Base-by-base conservation (phyloP, 1,140 invertebrate genomes). In the Stegodyphus mimosarum region DNA sequence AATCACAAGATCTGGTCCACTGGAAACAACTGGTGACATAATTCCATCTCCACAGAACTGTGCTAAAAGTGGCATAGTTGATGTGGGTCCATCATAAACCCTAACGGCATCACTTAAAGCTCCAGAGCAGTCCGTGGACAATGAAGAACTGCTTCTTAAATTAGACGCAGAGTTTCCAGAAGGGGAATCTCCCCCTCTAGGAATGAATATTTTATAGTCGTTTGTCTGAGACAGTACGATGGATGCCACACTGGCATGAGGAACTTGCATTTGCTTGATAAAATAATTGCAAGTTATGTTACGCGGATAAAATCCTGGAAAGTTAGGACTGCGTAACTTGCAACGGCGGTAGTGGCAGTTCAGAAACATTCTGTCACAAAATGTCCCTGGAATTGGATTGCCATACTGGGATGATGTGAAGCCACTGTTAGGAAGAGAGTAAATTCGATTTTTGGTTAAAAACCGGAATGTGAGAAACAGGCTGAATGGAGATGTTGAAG, bases 11-110 rank as follows among this genome's bases (percentile, higher is more conserved):
- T 97, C 95, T 55, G 95, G 94, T 0, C 95, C 95, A 89, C 95
- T 96, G 80, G 95, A 96, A 79, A 88, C 66, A 15, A 96, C 95
- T 89, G 95, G 94, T 1, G 95, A 95, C 60, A 97, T 94, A 0
- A 93, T 93, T 60, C 95, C 96, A 55, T 94, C 94, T 2, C 96
- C 96, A 89, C 96, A 98, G 89, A 97, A 96, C 90, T 95, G 95
- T 83, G 97, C 91, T 87, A 97, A 94, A 84, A 96, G 93, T 7
- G 96, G 95, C 90, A 96, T 95, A 88, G 95, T 92, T 7, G 95
- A 96, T 72, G 96, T 96, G 13, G 71, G 60, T 51, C 96, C 95
- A 89, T 97, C 96, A 91, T 97, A 97, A 53, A 97, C 94, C 90
- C 95, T 92, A 89, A 95, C 93, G 89, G 95, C 93, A 89, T 96